These are phyloP conservation scores for Ctenochaetus hawaiiensis DNA, from an alignment of 2,797 vertebrate genomes.

Conservation along the genomic window DNA sequence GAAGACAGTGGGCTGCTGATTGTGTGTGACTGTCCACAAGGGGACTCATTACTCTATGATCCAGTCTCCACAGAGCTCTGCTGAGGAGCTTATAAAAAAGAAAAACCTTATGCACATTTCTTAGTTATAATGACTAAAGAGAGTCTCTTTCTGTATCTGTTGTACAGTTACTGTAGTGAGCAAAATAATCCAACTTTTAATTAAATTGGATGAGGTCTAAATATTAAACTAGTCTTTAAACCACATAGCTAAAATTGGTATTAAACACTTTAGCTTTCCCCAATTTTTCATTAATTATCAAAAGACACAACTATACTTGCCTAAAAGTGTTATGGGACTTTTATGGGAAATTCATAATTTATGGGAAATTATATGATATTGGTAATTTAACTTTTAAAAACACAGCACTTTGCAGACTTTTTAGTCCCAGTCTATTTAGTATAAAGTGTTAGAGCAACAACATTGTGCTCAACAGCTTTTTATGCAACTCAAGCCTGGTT, in stretches of 20 bases:
- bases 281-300: background rate
- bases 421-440: background rate
- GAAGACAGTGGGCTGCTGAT: slow-evolving; percentile 7
- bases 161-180: too few species aligned
- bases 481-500: slow-evolving; percentile 3
- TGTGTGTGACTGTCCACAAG: slow-evolving; percentile 41
- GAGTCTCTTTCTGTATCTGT: background rate
- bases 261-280: too few species aligned
- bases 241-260: too few species aligned
- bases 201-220: too few species aligned
- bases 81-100: slow-evolving; percentile 25
- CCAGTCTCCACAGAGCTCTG: slow-evolving; percentile 26
- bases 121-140: slow-evolving; percentile 28
- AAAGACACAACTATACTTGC: background rate
- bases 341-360: background rate
- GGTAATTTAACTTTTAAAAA: background rate
- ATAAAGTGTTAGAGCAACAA: background rate
- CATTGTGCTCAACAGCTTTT: background rate
- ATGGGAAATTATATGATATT: background rate
- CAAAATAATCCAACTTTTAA: too few species aligned
- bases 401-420: background rate
- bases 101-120: slow-evolving; percentile 20
- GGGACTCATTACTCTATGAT: slow-evolving; percentile 58
- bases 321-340: background rate
- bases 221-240: too few species aligned